Percentiles rank a stretch among this genome's conserved stretches.
These are phyloP conservation scores for Sarcophaga bullata DNA, from an alignment of 1,140 invertebrate genomes.

Conservation along the genomic window DNA sequence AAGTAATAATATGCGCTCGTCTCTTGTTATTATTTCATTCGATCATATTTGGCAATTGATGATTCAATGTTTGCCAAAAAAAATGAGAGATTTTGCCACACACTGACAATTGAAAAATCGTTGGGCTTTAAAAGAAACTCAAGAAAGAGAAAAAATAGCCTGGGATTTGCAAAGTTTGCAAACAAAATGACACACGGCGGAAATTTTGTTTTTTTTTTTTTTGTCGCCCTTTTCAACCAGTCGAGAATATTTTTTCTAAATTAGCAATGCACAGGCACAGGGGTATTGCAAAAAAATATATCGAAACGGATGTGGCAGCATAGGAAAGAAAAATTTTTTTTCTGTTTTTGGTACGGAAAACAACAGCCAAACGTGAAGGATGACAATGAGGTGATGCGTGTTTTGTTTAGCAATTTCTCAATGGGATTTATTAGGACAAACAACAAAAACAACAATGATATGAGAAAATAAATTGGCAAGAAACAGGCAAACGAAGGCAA, in stretches of 20 bases:
- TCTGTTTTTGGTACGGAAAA: not conserved
- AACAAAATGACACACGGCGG: conserved; percentile 37
- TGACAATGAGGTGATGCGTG: not conserved
- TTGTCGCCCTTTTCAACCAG: conserved; percentile 4
- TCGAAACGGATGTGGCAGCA: too few relatives aligned
- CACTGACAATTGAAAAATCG: conserved; percentile 62
- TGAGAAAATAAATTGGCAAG: conserved; percentile 28
- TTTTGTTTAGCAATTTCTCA: conserved; percentile 31
- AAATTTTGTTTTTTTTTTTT: conserved; percentile 15
- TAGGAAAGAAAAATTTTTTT: too few relatives aligned
- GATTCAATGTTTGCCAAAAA: conserved; percentile 27
- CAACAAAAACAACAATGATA: not conserved
- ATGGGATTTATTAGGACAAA: conserved; percentile 32
- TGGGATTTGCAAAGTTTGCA: conserved; percentile 41
- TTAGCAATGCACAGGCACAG: conserved; percentile 22
- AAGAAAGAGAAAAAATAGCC: conserved; percentile 10
- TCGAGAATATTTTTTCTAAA: conserved; percentile 11
- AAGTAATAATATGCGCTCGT: not conserved
- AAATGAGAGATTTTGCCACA: not conserved
- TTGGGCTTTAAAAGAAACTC: conserved; percentile 48
- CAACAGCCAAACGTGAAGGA: not conserved
- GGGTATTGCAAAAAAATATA: conserved; percentile 13
- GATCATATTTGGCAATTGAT: conserved; percentile 11
- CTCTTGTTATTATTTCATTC: not conserved
- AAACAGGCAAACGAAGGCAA: not conserved